Conservation (phyloP, 2,888 invertebrate species). For the Altica lythri region DNA sequence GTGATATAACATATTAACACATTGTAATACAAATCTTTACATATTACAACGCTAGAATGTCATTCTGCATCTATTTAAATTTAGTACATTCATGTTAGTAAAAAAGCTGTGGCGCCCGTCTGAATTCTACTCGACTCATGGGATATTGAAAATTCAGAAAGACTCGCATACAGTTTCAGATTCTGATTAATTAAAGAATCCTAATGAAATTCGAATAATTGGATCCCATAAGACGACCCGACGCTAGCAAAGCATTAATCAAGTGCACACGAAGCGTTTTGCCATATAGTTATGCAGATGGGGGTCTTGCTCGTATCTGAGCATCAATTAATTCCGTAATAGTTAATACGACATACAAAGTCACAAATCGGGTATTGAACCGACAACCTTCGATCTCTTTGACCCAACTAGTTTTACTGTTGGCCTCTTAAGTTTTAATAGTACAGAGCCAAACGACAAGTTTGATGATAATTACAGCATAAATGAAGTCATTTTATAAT, state of each 20-base stretch:
- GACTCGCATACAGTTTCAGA: no score
- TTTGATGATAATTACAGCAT: no score
- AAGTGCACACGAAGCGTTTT: conserved; percentile 11
- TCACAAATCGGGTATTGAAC: conserved; percentile 41
- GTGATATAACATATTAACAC: no score
- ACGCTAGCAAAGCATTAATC: conserved; percentile 21
- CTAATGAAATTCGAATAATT: conserved; percentile 21
- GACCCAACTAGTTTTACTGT: conserved; percentile 38
- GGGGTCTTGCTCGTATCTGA: conserved; percentile 4
- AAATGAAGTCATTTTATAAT: no score
- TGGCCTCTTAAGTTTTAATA: conserved; percentile 7
- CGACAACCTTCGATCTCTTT: conserved; percentile 40
- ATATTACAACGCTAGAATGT: no score
- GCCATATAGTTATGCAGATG: conserved; percentile 28
- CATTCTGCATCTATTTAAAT: no score
- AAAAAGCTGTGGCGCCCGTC: no score
- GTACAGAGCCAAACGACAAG: neutral
- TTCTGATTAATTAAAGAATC: conserved; percentile 19
- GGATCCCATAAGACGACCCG: conserved; percentile 14
- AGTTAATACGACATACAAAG: conserved; percentile 36
- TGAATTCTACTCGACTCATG: no score
- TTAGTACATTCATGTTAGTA: no score
- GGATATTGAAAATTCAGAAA: no score
- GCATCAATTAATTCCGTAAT: conserved; percentile 41
- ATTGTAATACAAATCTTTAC: no score